These are phyloP conservation scores for Garra rufa DNA, from an alignment of 2,113 vertebrate species.

Conservation along the genomic window DNA sequence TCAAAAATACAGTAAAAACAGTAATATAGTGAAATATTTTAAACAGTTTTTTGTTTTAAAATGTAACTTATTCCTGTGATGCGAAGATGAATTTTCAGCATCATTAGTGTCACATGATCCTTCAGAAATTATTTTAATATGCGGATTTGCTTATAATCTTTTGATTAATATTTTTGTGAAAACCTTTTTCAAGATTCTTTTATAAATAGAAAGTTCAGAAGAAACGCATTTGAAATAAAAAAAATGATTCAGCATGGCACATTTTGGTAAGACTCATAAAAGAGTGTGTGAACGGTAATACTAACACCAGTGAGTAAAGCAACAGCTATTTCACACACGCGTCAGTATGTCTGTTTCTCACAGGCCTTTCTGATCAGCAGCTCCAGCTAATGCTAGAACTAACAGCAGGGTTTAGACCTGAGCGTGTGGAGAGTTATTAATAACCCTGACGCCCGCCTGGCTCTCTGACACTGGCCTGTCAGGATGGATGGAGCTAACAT, in stretches of 20 bases:
- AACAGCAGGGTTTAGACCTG: conserved; percentile 42
- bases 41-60: too few species aligned
- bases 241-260: not conserved
- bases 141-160: not conserved
- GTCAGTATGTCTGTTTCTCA: conserved; percentile 33
- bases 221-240: too few species aligned
- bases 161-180: not conserved
- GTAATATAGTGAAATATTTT: not conserved
- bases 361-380: conserved; percentile 28
- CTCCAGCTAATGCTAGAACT: conserved; percentile 20
- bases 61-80: not conserved
- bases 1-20: not conserved
- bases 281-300: conserved; percentile 5
- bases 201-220: not conserved
- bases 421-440: conserved; percentile 64
- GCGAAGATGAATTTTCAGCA: not conserved
- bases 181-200: not conserved
- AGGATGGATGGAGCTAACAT: conserved; percentile 67
- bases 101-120: not conserved
- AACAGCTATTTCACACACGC: conserved; percentile 32
- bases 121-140: not conserved
- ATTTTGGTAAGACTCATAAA: conserved; percentile 1
- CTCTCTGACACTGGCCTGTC: conserved; percentile 60
- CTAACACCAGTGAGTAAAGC: conserved; percentile 25
- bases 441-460: conserved; percentile 65